These are phyloP conservation scores for Craterocephalus amniculus DNA, from an alignment of 2,797 vertebrate genomes.

Conservation along the genomic window DNA sequence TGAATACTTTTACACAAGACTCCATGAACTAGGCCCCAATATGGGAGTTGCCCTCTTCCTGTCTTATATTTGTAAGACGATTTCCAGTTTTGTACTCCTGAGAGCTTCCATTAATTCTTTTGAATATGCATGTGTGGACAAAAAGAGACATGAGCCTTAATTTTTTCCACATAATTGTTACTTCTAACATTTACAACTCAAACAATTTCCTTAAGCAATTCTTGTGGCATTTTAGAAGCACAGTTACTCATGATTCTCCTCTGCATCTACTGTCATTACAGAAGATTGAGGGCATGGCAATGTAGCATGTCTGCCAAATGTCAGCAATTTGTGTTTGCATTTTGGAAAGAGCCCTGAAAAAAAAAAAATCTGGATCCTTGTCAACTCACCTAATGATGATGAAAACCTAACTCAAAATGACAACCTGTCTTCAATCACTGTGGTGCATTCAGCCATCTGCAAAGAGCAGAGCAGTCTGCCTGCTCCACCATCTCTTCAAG, in stretches of 20 bases:
- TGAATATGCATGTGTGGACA: too few species aligned
- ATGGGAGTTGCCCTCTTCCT: too few species aligned
- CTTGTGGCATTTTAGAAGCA: slow-evolving; percentile 9
- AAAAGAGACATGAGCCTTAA: too few species aligned
- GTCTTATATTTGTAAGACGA: too few species aligned
- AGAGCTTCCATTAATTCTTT: too few species aligned
- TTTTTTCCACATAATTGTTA: neutral
- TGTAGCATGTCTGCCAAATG: slow-evolving; percentile 26
- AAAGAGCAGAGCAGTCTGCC: slow-evolving; percentile 41
- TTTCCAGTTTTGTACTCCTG: neutral
- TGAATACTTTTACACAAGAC: neutral
- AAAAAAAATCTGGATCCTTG: slow-evolving; percentile 29
- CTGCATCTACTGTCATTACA: slow-evolving; percentile 7
- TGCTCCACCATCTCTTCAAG: slow-evolving; percentile 16
- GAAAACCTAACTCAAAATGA: slow-evolving; percentile 48
- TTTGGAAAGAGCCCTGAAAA: slow-evolving; percentile 25
- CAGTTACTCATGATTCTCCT: slow-evolving; percentile 17
- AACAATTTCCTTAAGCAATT: slow-evolving; percentile 6
- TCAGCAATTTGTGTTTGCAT: slow-evolving; percentile 36
- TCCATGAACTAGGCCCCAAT: too few species aligned
- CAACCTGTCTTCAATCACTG: slow-evolving; percentile 54
- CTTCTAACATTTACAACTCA: slow-evolving; percentile 5
- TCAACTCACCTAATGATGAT: slow-evolving; percentile 60
- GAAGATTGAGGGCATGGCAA: slow-evolving; percentile 31
- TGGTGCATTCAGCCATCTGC: slow-evolving; percentile 53